Conservation (phyloP, 1,140 invertebrate species). For the Drosophila malerkotliana region DNA sequence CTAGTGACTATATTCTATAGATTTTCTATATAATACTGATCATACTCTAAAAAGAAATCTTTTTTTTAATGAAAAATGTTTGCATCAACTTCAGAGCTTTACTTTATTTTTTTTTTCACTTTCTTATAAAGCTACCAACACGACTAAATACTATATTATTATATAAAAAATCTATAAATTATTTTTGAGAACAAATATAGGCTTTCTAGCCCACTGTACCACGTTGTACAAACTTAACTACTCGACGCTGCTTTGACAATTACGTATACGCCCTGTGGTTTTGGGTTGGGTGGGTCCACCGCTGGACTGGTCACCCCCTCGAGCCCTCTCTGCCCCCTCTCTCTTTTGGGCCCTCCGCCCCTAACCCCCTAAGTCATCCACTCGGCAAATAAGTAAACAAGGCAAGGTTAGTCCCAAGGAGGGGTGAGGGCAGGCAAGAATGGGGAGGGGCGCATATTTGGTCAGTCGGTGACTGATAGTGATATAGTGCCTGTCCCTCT, state of each 20-base stretch:
- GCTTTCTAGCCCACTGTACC: conserved; percentile 15
- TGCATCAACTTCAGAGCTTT: too few relatives aligned
- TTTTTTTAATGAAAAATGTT: too few relatives aligned
- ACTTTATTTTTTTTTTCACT: too few relatives aligned
- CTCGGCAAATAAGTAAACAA: conserved; percentile 37
- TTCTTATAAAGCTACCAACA: too few relatives aligned
- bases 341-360: too few relatives aligned
- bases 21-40: not conserved
- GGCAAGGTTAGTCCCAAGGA: conserved; percentile 14
- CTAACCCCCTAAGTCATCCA: conserved; percentile 5
- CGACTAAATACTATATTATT: too few relatives aligned
- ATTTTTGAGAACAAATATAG: not conserved
- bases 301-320: conserved; percentile 5
- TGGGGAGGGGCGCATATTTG: conserved; percentile 29
- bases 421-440: not conserved
- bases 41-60: too few relatives aligned
- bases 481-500: conserved; percentile 30
- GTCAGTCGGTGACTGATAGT: conserved; percentile 59
- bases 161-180: too few relatives aligned
- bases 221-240: conserved; percentile 27
- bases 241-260: conserved; percentile 32
- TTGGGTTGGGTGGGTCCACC: conserved; percentile 6
- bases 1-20: not conserved
- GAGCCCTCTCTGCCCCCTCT: too few relatives aligned
- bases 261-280: conserved; percentile 46